phyloP scores from a whole-genome alignment of 2,888 invertebrate genomes.

The Troides aeacus region DNA sequence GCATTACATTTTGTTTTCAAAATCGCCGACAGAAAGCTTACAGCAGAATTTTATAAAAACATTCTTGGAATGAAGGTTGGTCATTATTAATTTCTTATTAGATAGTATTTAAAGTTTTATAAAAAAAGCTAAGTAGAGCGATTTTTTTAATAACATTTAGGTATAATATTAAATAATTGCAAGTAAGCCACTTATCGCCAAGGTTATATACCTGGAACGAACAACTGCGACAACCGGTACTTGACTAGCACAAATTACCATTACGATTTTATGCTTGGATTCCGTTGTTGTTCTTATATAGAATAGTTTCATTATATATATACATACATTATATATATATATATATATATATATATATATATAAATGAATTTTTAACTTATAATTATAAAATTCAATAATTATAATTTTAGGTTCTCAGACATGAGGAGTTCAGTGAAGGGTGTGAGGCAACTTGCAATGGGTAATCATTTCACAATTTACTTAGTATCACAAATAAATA shows the following conservation, averaged over 20 bases:
- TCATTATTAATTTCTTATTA: background rate
- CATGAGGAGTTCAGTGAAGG: slow-evolving; percentile 99
- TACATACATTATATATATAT: too few relatives aligned
- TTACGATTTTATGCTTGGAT: slow-evolving; percentile 7
- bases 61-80: slow-evolving; percentile 96
- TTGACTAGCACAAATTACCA: slow-evolving; percentile 12
- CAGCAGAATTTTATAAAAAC: slow-evolving; percentile 92
- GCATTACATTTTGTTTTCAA: slow-evolving; percentile 98
- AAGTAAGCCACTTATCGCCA: slow-evolving; percentile 14
- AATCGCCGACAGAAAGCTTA: slow-evolving; percentile 92
- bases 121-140: background rate
- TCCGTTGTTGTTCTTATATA: background rate
- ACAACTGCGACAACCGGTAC: slow-evolving; percentile 18
- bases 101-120: background rate
- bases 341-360: too few relatives aligned
- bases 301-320: background rate
- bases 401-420: slow-evolving; percentile 85
- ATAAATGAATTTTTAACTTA: too few relatives aligned
- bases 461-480: slow-evolving; percentile 78
- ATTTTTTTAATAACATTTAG: background rate
- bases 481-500: background rate
- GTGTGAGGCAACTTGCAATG: slow-evolving; percentile 98
- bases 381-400: too few relatives aligned
- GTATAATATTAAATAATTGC: slow-evolving; percentile 3
- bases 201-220: slow-evolving; percentile 26